Evolutionary conservation across 2,113 vertebrate genomes (phyloP).

Genomic region (Thomomys bottae): DNA sequence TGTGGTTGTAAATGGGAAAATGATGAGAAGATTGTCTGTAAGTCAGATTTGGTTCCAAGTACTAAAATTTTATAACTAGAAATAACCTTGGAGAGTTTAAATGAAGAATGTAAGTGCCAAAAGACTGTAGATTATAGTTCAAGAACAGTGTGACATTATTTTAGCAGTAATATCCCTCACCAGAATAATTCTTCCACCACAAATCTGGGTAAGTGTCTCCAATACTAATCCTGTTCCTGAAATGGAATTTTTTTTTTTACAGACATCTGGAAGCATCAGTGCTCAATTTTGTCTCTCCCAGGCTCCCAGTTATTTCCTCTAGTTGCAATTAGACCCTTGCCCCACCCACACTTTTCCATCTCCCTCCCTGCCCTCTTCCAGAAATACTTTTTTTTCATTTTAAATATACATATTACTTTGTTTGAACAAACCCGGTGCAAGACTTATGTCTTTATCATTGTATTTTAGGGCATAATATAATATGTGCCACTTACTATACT

Average conservation of each 20-base stretch:
- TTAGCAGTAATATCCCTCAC: neutral
- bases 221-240: neutral
- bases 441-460: neutral
- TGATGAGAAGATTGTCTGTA: neutral
- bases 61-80: constrained; percentile 49
- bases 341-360: neutral
- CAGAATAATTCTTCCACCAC: neutral
- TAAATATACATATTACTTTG: neutral
- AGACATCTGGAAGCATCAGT: constrained; percentile 3
- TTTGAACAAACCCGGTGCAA: neutral
- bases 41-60: constrained; percentile 45
- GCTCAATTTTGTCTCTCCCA: neutral
- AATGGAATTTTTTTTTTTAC: constrained; percentile 44
- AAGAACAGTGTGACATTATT: constrained; percentile 26
- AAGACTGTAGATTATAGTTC: neutral
- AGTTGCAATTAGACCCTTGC: neutral
- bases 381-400: neutral
- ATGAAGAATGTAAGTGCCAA: neutral
- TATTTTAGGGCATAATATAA: neutral
- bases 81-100: constrained; percentile 21
- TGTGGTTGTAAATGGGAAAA: constrained; percentile 42
- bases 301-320: constrained; percentile 9
- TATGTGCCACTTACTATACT: constrained; percentile 32
- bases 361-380: neutral
- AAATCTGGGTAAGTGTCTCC: neutral